These are phyloP conservation scores for Macheiramphus alcinus DNA, from an alignment of 2,113 vertebrate species.

Conservation along the genomic window DNA sequence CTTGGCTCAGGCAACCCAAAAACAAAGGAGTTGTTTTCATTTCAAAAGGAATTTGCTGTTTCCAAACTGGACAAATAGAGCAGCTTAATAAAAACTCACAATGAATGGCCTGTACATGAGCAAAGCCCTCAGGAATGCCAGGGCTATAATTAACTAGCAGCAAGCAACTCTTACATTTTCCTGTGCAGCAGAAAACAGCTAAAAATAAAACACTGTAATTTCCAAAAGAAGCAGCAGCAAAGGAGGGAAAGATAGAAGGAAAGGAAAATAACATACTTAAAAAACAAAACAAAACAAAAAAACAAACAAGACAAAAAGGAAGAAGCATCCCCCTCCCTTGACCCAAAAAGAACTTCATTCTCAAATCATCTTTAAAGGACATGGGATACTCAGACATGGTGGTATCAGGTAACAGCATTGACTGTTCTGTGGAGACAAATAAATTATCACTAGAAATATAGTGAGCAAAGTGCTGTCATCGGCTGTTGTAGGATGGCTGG, in stretches of 20 bases:
- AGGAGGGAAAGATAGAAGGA: slow-evolving; percentile 40
- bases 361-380: slow-evolving; percentile 36
- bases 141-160: slow-evolving; percentile 74
- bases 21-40: slow-evolving; percentile 67
- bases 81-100: slow-evolving; percentile 73
- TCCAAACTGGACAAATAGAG: slow-evolving; percentile 70
- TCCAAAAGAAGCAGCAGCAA: slow-evolving; percentile 58
- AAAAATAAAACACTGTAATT: slow-evolving; percentile 72
- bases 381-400: slow-evolving; percentile 9
- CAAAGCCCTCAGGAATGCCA: slow-evolving; percentile 72
- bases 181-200: slow-evolving; percentile 69
- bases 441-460: slow-evolving; percentile 83
- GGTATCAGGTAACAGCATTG: slow-evolving; percentile 52
- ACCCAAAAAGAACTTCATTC: slow-evolving; percentile 31
- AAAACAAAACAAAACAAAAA: neutral
- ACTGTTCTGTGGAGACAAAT: slow-evolving; percentile 73
- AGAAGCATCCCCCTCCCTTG: neutral
- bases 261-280: slow-evolving; percentile 7
- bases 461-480: slow-evolving; percentile 60
- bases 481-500: neutral
- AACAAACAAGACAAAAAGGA: neutral
- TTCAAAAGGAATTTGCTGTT: slow-evolving; percentile 69
- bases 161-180: slow-evolving; percentile 72
- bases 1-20: slow-evolving; percentile 50
- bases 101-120: slow-evolving; percentile 72